A percentile compares a stretch with the other conserved stretches of the same genome.
Evolutionary conservation across 2,113 vertebrate genomes (phyloP).

Genomic region (Nannospalax galili): DNA sequence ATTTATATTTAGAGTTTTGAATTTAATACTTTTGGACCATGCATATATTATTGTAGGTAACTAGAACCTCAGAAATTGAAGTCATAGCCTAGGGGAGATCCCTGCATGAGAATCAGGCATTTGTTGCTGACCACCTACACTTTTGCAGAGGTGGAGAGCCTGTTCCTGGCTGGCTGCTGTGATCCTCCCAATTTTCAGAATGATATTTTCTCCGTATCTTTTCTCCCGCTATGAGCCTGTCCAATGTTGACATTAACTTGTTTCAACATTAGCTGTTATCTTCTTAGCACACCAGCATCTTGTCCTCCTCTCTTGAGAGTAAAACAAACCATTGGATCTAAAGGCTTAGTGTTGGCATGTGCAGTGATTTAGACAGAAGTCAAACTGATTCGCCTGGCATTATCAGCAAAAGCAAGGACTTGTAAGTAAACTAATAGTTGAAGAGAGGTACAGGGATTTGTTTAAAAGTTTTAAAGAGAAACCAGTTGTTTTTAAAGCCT

Average conservation of each 20-base stretch:
- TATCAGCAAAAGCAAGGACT: conserved; percentile 31
- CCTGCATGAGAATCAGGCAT: not conserved
- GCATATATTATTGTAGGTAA: not conserved
- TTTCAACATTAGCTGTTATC: not conserved
- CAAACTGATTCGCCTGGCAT: not conserved
- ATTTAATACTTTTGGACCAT: not conserved
- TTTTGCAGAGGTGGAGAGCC: not conserved
- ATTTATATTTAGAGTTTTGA: not conserved
- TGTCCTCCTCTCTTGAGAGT: not conserved
- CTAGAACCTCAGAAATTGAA: not conserved
- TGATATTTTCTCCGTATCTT: not conserved
- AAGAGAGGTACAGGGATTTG: not conserved
- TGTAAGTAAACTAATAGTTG: conserved; percentile 18
- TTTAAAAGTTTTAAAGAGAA: conserved; percentile 39
- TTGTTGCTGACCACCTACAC: not conserved
- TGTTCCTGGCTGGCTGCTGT: not conserved
- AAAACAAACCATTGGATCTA: not conserved
- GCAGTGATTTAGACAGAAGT: conserved; percentile 14
- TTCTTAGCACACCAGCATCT: not conserved
- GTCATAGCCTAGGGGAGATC: not conserved
- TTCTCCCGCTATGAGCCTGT: not conserved
- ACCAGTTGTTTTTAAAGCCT: not conserved
- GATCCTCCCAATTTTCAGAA: not conserved
- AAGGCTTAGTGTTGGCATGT: not conserved
- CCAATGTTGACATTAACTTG: not conserved